Conservation (phyloP, 2,113 vertebrate genomes). For the Myxocyprinus asiaticus region DNA sequence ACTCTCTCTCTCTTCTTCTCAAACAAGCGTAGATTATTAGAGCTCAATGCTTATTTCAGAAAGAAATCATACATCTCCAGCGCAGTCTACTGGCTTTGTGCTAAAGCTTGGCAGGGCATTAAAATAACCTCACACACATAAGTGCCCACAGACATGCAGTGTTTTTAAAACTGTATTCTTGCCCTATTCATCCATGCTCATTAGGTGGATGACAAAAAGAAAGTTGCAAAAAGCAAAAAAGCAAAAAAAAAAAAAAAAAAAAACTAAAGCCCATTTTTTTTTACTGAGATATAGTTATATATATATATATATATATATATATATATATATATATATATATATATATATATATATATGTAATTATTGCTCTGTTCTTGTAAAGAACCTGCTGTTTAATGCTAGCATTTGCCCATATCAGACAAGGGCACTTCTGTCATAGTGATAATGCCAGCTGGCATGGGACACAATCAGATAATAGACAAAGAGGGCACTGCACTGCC, state of each 20-base stretch:
- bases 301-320: too few relatives aligned
- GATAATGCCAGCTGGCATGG: conserved; percentile 35
- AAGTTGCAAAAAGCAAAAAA: not conserved
- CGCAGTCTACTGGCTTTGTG: conserved; percentile 18
- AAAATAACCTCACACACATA: conserved; percentile 12
- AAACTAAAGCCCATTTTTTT: not conserved
- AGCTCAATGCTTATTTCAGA: conserved; percentile 13
- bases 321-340: too few relatives aligned
- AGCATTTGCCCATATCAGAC: conserved; percentile 13
- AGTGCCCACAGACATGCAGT: not conserved
- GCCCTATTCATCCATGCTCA: conserved; percentile 37
- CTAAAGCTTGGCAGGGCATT: conserved; percentile 12
- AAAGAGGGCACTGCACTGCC: conserved; percentile 4
- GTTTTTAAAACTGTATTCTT: conserved; percentile 25
- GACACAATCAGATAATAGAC: conserved; percentile 33
- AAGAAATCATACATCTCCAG: conserved; percentile 30
- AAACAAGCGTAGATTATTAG: conserved; percentile 13
- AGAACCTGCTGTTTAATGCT: conserved; percentile 35
- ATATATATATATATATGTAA: not conserved
- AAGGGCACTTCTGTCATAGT: conserved; percentile 28
- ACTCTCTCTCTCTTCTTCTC: conserved; percentile 18
- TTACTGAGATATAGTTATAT: not conserved
- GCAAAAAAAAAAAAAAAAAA: too few relatives aligned
- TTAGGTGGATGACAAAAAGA: conserved; percentile 35
- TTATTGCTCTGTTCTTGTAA: conserved; percentile 19